phyloP scores from a whole-genome alignment of 2,888 invertebrate genomes.

The Chrysodeixis includens region DNA sequence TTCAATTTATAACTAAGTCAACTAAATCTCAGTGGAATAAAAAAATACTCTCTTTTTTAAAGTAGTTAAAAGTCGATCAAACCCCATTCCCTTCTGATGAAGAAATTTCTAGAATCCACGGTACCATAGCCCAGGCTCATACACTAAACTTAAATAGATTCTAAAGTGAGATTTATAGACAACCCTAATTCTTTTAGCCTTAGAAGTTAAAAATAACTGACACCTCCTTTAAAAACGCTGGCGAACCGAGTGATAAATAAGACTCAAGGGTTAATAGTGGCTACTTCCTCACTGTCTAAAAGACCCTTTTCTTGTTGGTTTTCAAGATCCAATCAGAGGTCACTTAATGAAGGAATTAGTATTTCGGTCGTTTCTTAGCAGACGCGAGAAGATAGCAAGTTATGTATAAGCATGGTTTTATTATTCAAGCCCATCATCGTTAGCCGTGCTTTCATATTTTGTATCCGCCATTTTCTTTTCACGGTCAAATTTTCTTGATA shows the following conservation, averaged over 20 bases:
- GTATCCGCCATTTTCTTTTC: background rate
- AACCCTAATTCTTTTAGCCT: too few species aligned
- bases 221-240: background rate
- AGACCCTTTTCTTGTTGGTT: background rate
- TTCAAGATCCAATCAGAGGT: conserved; percentile 6
- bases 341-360: background rate
- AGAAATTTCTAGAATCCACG: too few species aligned
- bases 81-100: too few species aligned
- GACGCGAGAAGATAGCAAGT: background rate
- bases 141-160: too few species aligned
- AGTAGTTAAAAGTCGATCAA: too few species aligned
- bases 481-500: background rate
- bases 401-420: background rate
- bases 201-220: too few species aligned
- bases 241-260: background rate
- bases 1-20: too few species aligned
- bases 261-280: background rate
- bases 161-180: too few species aligned
- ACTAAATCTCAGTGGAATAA: too few species aligned
- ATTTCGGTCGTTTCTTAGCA: background rate
- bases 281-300: background rate
- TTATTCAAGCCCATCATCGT: background rate
- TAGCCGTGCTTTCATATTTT: background rate
- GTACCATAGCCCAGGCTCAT: too few species aligned
- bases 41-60: too few species aligned